Percentiles rank a stretch among this genome's conserved stretches.
phyloP scores from a whole-genome alignment of 1,140 invertebrate genomes.

The Trichonephila clavipes region DNA sequence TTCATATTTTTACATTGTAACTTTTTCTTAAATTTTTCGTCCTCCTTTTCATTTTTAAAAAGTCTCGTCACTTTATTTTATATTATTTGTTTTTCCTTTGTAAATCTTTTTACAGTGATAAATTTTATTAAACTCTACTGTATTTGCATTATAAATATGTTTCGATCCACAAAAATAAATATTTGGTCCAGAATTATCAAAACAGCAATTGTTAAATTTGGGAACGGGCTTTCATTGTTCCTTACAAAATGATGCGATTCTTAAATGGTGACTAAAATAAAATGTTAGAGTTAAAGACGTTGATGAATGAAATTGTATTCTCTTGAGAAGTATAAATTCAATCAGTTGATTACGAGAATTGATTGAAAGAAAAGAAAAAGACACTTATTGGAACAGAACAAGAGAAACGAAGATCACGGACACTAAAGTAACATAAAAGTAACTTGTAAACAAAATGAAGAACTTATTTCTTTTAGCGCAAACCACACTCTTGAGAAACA shows the following conservation, averaged over 20 bases:
- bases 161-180: too few relatives aligned
- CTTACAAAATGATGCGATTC: background rate
- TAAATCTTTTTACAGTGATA: too few relatives aligned
- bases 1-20: too few relatives aligned
- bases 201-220: too few relatives aligned
- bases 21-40: too few relatives aligned
- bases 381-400: slow-evolving; percentile 17
- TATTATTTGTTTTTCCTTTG: too few relatives aligned
- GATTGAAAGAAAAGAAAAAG: slow-evolving; percentile 34
- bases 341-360: slow-evolving; percentile 50
- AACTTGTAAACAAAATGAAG: background rate
- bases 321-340: slow-evolving; percentile 39
- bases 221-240: too few relatives aligned
- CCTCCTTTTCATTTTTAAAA: too few relatives aligned
- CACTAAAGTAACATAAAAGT: slow-evolving; percentile 1
- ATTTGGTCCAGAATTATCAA: too few relatives aligned
- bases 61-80: too few relatives aligned
- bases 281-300: background rate
- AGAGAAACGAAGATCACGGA: slow-evolving; percentile 25
- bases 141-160: too few relatives aligned
- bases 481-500: background rate
- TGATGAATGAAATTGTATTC: slow-evolving; percentile 2
- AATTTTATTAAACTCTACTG: too few relatives aligned
- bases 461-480: background rate
- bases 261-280: background rate